Percentiles rank a stretch among this genome's conserved stretches.
phyloP scores from a whole-genome alignment of 2,888 invertebrate genomes.

The Eupithecia abbreviata region DNA sequence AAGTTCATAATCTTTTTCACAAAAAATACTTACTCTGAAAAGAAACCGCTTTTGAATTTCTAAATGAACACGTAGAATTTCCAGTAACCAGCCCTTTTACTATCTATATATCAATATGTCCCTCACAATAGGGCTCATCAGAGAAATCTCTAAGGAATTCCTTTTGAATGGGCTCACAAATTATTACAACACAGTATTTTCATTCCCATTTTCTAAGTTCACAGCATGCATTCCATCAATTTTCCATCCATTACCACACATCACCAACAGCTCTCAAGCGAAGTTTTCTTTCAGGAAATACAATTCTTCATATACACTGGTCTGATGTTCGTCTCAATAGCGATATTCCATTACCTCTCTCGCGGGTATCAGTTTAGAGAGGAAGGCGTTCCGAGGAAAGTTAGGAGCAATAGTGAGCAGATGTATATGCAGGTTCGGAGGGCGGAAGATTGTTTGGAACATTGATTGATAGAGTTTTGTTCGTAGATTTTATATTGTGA shows the following conservation, averaged over 20 bases:
- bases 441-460: constrained; percentile 62
- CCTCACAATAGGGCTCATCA: neutral
- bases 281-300: constrained; percentile 82
- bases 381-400: constrained; percentile 38
- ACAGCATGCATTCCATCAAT: constrained; percentile 6
- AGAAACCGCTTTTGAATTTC: neutral
- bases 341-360: constrained; percentile 85
- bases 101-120: neutral
- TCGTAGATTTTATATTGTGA: neutral
- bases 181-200: neutral
- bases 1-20: neutral
- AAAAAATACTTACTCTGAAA: neutral
- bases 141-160: neutral
- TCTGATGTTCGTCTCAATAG: constrained; percentile 88
- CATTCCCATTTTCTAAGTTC: neutral
- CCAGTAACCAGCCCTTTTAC: neutral
- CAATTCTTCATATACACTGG: constrained; percentile 92
- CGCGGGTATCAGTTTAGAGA: constrained; percentile 58
- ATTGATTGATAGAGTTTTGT: constrained; percentile 39
- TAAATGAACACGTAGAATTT: neutral
- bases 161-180: neutral
- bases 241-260: constrained; percentile 9
- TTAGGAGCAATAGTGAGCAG: constrained; percentile 61
- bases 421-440: constrained; percentile 64
- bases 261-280: neutral